Evolutionary conservation across 2,888 invertebrate species (phyloP).

Genomic region (Zaprionus bogoriensis): DNA sequence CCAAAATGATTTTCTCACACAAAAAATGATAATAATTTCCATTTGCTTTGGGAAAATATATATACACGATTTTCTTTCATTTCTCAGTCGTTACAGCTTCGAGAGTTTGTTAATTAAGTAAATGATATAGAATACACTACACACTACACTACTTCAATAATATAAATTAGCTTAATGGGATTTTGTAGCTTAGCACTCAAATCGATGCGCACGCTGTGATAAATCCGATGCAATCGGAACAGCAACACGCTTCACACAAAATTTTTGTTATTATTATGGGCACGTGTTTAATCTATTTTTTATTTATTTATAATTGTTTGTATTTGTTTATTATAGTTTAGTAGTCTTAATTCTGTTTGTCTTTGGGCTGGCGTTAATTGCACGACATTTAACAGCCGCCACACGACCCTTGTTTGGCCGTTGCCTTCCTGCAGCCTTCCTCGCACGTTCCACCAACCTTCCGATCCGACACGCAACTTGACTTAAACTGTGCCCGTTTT

Average conservation of each 20-base stretch:
- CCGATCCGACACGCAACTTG: conserved; percentile 63
- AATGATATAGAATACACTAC: not conserved
- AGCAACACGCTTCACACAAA: not conserved
- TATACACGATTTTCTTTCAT: not conserved
- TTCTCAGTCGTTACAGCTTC: not conserved
- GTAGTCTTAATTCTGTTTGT: conserved; percentile 18
- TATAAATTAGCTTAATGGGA: not conserved
- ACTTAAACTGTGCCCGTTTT: conserved; percentile 47
- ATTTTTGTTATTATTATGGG: not conserved
- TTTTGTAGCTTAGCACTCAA: not conserved
- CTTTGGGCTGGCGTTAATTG: conserved; percentile 54
- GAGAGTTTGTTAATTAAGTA: not conserved
- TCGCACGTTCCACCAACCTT: too few species aligned
- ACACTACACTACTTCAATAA: not conserved
- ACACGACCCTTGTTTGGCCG: conserved; percentile 24
- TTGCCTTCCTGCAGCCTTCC: conserved; percentile 21
- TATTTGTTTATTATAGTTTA: conserved; percentile 9
- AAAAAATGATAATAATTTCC: too few species aligned
- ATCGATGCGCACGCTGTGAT: not conserved
- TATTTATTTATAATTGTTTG: not conserved
- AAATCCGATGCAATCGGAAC: not conserved
- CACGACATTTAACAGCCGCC: conserved; percentile 39
- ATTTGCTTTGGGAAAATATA: not conserved
- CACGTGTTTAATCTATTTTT: not conserved
- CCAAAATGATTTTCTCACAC: too few species aligned